phyloP scores from a whole-genome alignment of 2,888 invertebrate species.

The Heliconius erato region DNA sequence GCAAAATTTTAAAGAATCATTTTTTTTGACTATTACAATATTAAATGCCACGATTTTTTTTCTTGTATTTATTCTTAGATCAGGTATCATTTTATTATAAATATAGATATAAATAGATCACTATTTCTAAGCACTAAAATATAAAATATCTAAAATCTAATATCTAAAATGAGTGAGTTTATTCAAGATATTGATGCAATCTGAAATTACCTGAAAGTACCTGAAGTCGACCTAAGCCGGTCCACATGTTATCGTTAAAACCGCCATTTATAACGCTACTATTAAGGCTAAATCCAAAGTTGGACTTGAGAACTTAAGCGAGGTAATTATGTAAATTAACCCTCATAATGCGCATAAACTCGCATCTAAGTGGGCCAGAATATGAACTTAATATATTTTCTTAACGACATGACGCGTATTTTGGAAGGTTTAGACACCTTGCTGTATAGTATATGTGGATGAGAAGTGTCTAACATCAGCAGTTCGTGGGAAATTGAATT shows the following conservation, averaged over 20 bases:
- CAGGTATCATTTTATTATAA: neutral
- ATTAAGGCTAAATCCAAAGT: slow-evolving; percentile 53
- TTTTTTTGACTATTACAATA: too few species aligned
- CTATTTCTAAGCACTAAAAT: neutral
- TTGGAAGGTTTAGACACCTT: slow-evolving; percentile 30
- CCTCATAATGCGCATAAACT: slow-evolving; percentile 57
- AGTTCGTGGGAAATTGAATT: too few species aligned
- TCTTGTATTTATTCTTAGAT: too few species aligned
- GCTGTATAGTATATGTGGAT: slow-evolving; percentile 3
- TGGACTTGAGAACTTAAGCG: slow-evolving; percentile 52
- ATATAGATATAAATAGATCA: neutral
- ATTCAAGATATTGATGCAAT: neutral
- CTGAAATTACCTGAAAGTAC: slow-evolving; percentile 15
- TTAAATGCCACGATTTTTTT: too few species aligned
- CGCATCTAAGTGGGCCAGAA: slow-evolving; percentile 54
- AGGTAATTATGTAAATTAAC: slow-evolving; percentile 58
- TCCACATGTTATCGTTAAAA: slow-evolving; percentile 42
- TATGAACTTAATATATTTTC: slow-evolving; percentile 53
- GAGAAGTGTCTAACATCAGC: neutral
- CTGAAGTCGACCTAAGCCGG: slow-evolving; percentile 34
- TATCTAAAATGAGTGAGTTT: neutral
- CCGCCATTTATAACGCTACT: slow-evolving; percentile 46
- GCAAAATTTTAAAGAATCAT: too few species aligned
- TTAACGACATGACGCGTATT: slow-evolving; percentile 47
- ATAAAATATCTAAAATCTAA: neutral